phyloP scores from a whole-genome alignment of 2,888 invertebrate genomes.

The Aspidiotus destructor region DNA sequence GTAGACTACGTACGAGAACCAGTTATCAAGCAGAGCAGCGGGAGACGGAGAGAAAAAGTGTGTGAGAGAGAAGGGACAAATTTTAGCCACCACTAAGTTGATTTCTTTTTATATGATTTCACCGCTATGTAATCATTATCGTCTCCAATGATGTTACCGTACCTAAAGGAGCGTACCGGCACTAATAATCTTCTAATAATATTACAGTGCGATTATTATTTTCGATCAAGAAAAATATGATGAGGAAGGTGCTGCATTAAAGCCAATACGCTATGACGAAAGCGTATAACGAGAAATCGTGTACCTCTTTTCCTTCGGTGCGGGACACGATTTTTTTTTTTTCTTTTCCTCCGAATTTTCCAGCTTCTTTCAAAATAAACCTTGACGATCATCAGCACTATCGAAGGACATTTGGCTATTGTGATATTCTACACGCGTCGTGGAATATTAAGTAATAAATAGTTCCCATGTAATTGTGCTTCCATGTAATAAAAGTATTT shows the following conservation, averaged over 20 bases:
- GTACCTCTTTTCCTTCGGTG: constrained; percentile 1
- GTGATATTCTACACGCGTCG: constrained; percentile 31
- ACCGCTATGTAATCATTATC: constrained; percentile 31
- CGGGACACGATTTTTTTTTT: not conserved
- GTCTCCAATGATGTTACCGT: constrained; percentile 31
- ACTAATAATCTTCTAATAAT: constrained; percentile 26
- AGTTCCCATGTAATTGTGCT: constrained; percentile 26
- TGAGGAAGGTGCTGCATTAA: constrained; percentile 5
- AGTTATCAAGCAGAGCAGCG: too few relatives aligned
- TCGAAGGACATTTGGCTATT: constrained; percentile 9
- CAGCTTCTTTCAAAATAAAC: not conserved
- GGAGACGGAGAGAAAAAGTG: too few relatives aligned
- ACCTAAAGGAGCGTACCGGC: constrained; percentile 16
- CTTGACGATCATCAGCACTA: constrained; percentile 9
- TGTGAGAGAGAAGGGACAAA: not conserved
- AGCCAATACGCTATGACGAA: constrained; percentile 10
- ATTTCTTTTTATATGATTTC: constrained; percentile 19
- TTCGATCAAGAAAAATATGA: too few relatives aligned
- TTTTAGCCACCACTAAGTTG: constrained; percentile 27
- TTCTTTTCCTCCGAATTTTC: constrained; percentile 3
- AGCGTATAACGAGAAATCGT: not conserved
- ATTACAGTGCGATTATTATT: constrained; percentile 24
- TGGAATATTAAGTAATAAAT: constrained; percentile 27
- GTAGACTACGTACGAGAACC: too few relatives aligned
- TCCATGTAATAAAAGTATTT: constrained; percentile 20